These are phyloP conservation scores for Macrosiphum euphorbiae DNA, from an alignment of 2,888 invertebrate species.

Conservation along the genomic window DNA sequence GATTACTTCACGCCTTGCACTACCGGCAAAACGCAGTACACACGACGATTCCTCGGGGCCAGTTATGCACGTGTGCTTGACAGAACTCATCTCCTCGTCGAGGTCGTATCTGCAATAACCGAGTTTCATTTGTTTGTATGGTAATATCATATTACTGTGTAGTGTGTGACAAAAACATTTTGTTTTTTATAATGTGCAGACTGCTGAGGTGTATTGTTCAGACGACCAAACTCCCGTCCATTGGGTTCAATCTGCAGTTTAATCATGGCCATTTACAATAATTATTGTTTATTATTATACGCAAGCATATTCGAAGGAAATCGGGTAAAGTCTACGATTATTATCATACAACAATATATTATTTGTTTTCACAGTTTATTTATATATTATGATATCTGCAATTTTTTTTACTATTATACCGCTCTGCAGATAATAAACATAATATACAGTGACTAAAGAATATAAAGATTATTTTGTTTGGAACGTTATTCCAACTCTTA, in stretches of 20 bases:
- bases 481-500: background rate
- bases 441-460: background rate
- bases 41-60: slow-evolving; percentile 27
- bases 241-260: too few relatives aligned
- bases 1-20: slow-evolving; percentile 33
- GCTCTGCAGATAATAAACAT: background rate
- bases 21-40: background rate
- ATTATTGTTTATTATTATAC: too few relatives aligned
- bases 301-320: background rate
- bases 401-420: background rate
- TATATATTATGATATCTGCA: background rate
- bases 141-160: background rate
- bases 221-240: too few relatives aligned
- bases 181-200: background rate
- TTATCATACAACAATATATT: background rate
- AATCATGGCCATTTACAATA: background rate
- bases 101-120: background rate
- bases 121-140: background rate
- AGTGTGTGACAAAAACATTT: background rate
- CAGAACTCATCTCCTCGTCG: background rate
- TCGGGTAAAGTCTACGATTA: background rate
- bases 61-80: slow-evolving; percentile 31
- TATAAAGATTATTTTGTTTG: slow-evolving; percentile 14
- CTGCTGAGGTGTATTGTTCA: too few relatives aligned
- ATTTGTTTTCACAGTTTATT: background rate